phyloP scores from a whole-genome alignment of 2,797 vertebrate species.

The Micromesistius poutassou region DNA sequence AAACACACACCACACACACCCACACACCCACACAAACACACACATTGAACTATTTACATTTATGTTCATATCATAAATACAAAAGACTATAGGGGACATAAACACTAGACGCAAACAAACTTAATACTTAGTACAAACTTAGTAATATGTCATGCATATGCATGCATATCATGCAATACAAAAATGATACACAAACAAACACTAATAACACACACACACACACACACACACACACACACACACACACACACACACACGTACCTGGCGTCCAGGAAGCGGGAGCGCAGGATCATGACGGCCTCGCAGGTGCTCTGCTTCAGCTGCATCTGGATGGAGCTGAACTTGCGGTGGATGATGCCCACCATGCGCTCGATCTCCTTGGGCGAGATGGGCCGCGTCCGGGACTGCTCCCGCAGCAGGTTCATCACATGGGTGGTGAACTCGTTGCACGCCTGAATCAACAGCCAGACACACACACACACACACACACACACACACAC shows the following conservation, averaged over 20 bases:
- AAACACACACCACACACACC: neutral
- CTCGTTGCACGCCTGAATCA: slow-evolving; percentile 86
- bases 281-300: slow-evolving; percentile 54
- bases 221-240: too few species aligned
- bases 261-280: slow-evolving; percentile 64
- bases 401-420: slow-evolving; percentile 80
- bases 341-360: slow-evolving; percentile 87
- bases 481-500: slow-evolving; percentile 54
- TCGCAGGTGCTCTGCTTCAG: slow-evolving; percentile 57
- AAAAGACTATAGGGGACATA: too few species aligned
- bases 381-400: slow-evolving; percentile 73
- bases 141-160: too few species aligned
- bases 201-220: neutral
- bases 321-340: slow-evolving; percentile 76
- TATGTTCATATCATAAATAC: slow-evolving; percentile 2
- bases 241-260: slow-evolving; percentile 30
- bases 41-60: neutral
- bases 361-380: slow-evolving; percentile 80
- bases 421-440: slow-evolving; percentile 85
- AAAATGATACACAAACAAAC: too few species aligned
- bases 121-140: too few species aligned
- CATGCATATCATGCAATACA: too few species aligned
- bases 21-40: neutral
- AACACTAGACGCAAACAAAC: too few species aligned
- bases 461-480: too few species aligned